Evolutionary conservation across 2,888 invertebrate species (phyloP).

Genomic region (Drosophila cognata): DNA sequence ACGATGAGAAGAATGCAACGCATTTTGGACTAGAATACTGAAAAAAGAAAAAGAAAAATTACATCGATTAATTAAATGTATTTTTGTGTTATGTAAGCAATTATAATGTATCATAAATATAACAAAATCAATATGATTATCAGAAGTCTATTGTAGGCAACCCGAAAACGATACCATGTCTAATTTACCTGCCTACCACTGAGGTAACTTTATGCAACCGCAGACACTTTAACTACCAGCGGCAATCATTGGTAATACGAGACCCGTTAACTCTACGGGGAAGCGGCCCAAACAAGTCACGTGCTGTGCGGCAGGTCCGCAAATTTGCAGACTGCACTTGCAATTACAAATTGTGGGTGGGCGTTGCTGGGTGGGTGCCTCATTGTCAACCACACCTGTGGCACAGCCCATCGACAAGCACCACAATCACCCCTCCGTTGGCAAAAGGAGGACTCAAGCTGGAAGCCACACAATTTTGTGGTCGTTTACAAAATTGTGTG

Average conservation of each 20-base stretch:
- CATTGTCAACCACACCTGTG: constrained; percentile 33
- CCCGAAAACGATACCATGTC: neutral
- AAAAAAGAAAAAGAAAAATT: constrained; percentile 13
- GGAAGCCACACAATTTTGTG: constrained; percentile 72
- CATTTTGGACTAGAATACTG: constrained; percentile 52
- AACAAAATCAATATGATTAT: neutral
- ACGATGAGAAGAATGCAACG: constrained; percentile 33
- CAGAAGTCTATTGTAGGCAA: too few species aligned
- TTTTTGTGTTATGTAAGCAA: neutral
- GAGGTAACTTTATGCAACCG: constrained; percentile 52
- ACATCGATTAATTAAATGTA: neutral
- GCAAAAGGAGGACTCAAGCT: constrained; percentile 39
- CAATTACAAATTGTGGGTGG: constrained; percentile 44
- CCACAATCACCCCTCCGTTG: neutral
- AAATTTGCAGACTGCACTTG: constrained; percentile 44
- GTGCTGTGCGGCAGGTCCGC: constrained; percentile 30
- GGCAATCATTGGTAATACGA: constrained; percentile 70
- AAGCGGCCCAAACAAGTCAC: constrained; percentile 15
- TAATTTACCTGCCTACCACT: constrained; percentile 10
- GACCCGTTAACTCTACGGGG: constrained; percentile 17
- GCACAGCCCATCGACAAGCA: neutral
- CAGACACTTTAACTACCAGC: constrained; percentile 57
- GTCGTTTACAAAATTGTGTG: constrained; percentile 35
- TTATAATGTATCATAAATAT: neutral
- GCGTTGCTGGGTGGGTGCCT: constrained; percentile 9